Conservation (phyloP, 2,113 vertebrate species). For the Coptodon rendalli region DNA sequence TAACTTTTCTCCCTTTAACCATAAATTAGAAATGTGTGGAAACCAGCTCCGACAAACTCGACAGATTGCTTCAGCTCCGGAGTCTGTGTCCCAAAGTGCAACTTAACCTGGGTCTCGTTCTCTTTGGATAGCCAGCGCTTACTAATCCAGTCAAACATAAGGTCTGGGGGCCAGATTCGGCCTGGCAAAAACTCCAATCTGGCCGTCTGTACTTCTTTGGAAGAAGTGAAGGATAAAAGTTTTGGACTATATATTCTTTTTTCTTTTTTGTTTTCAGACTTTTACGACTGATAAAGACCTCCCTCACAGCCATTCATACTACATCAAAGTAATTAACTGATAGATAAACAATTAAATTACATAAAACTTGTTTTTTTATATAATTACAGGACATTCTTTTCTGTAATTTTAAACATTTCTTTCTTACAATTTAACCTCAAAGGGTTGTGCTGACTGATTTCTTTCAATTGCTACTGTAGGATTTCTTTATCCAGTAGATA, state of each 20-base stretch:
- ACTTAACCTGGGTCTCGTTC: not conserved
- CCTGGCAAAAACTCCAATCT: not conserved
- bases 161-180: not conserved
- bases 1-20: not conserved
- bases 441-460: not conserved
- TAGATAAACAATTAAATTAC: not conserved
- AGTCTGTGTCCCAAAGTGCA: not conserved
- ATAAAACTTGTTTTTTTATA: not conserved
- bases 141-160: not conserved
- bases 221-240: fast-evolving
- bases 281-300: not conserved
- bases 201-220: not conserved
- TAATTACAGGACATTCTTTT: not conserved
- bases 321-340: not conserved
- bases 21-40: not conserved
- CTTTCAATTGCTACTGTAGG: not conserved
- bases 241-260: not conserved
- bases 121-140: not conserved
- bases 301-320: fast-evolving
- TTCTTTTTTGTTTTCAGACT: not conserved
- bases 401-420: not conserved
- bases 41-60: conserved; percentile 19
- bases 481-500: not conserved
- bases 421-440: not conserved
- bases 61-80: not conserved